Conservation (phyloP, 1,140 invertebrate genomes). For the Trichonephila inaurata region DNA sequence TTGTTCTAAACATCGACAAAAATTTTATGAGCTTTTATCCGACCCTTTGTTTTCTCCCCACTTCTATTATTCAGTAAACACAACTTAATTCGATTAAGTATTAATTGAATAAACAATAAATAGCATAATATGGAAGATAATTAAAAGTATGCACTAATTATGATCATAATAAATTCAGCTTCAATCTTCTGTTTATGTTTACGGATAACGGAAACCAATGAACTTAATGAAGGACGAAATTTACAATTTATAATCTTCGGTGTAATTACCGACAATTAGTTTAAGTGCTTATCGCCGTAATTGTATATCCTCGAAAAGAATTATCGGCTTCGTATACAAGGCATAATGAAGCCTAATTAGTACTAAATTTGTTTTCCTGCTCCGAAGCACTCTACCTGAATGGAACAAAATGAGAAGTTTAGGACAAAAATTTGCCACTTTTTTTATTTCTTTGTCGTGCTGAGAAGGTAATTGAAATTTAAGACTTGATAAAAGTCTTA, state of each 20-base stretch:
- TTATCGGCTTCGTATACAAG: background rate
- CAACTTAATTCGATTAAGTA: no score
- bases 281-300: conserved; percentile 26
- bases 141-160: background rate
- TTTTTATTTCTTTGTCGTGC: background rate
- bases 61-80: no score
- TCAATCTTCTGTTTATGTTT: background rate
- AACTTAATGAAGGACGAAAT: background rate
- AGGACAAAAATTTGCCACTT: background rate
- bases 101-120: no score
- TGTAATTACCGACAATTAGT: conserved; percentile 23
- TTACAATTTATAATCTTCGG: conserved; percentile 22
- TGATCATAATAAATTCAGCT: background rate
- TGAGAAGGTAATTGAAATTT: conserved; percentile 12
- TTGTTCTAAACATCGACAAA: no score
- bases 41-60: no score
- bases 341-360: conserved; percentile 13
- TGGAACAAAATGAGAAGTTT: background rate
- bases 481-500: background rate
- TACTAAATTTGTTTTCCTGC: conserved; percentile 19
- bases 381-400: background rate
- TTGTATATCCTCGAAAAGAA: conserved; percentile 12
- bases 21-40: no score
- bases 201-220: conserved; percentile 5
- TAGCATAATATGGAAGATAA: background rate